Percentiles rank a stretch among this genome's conserved stretches.
phyloP scores from a whole-genome alignment of 2,113 vertebrate genomes.

The Mungos mungo region DNA sequence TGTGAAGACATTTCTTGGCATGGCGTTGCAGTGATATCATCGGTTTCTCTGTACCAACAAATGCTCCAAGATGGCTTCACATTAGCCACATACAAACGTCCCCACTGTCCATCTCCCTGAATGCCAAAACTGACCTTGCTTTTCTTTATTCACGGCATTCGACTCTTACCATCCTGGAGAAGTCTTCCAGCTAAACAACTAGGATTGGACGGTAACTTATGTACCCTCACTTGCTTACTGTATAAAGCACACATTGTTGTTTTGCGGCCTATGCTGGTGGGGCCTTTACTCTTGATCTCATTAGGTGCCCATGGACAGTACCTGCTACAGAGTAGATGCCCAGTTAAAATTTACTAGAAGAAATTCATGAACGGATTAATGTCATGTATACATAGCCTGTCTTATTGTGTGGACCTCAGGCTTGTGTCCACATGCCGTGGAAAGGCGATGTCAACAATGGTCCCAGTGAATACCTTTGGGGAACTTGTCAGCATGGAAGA shows the following conservation, averaged over 20 bases:
- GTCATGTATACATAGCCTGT: neutral
- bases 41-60: slow-evolving; percentile 63
- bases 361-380: slow-evolving; percentile 5
- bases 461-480: neutral
- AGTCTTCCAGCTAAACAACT: slow-evolving; percentile 34
- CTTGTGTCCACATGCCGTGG: neutral
- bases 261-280: slow-evolving; percentile 49
- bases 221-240: slow-evolving; percentile 63
- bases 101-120: neutral
- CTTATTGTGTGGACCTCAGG: neutral
- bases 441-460: neutral
- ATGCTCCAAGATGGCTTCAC: slow-evolving; percentile 64
- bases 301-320: neutral
- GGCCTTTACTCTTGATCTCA: slow-evolving; percentile 8
- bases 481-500: neutral
- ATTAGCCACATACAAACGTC: slow-evolving; percentile 60
- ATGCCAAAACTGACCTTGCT: slow-evolving; percentile 61
- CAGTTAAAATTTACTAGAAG: neutral
- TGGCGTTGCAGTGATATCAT: slow-evolving; percentile 57
- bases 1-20: slow-evolving; percentile 23
- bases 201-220: slow-evolving; percentile 72
- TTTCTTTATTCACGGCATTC: slow-evolving; percentile 61
- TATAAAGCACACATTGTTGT: slow-evolving; percentile 39
- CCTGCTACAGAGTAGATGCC: neutral
- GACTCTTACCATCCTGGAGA: slow-evolving; percentile 56